Base-by-base conservation (phyloP, 23 tunicate species). In the Ascidia mentula region DNA sequence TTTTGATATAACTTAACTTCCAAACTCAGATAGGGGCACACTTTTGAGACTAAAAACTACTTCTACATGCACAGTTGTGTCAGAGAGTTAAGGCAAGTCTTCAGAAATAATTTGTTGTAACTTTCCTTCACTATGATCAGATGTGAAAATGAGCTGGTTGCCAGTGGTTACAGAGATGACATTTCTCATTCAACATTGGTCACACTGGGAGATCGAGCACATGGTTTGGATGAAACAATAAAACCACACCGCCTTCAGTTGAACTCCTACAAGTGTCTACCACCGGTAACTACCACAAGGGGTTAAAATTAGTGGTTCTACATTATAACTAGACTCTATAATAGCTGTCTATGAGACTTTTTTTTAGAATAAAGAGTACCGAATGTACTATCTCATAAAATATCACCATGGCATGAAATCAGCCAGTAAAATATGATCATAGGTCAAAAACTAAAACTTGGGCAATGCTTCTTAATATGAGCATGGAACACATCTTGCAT, bases 241-340 rank as follows among this genome's bases (percentile, higher is more conserved):
- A 39, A 40, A 40, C 84, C 84, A 0, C 37, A n/a, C 32, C 77
- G 34, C 37, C 61, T 71, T 22, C 77, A 80, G 65, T 45, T 80
- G 22, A 13, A 40, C 37, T 80, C 84, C 7, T 80, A 70, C 77
- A 70, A 80, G 6, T 2, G 37, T 38, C 77, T 80, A 18, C 84
- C 84, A 28, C 53, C 84, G 0, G 84, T 80, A 15, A 70, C 77
- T 75, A 69, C 9, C 22, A 8, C 32, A n/a, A n/a, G n/a, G n/a
- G n/a, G n/a, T n/a, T n/a, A n/a, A n/a, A n/a, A n/a, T n/a, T n/a
- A n/a, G n/a, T n/a, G n/a, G n/a, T n/a, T n/a, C n/a, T n/a, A n/a
- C n/a, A n/a, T n/a, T n/a, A n/a, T n/a, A n/a, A n/a, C n/a, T n/a
- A n/a, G n/a, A n/a, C n/a, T n/a, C n/a, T n/a, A n/a, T n/a, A n/a